phyloP scores from a whole-genome alignment of 2,113 vertebrate genomes.

The Isurus oxyrinchus region DNA sequence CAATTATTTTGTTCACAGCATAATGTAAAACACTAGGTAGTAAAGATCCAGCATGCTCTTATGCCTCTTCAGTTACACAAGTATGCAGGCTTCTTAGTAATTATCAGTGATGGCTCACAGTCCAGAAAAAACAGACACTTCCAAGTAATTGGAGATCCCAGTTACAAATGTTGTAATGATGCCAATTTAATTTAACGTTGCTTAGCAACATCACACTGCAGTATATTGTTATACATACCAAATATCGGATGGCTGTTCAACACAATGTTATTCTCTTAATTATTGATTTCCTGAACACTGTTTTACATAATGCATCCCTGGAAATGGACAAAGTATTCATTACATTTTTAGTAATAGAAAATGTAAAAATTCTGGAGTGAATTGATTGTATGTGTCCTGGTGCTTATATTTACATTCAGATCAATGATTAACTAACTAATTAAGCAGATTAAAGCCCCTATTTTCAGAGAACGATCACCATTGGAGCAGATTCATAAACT shows the following conservation, averaged over 20 bases:
- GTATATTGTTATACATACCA: not conserved
- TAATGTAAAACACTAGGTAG: not conserved
- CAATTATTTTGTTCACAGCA: not conserved
- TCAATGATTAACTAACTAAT: not conserved
- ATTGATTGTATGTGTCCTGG: not conserved
- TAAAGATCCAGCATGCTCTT: not conserved
- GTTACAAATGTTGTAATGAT: not conserved
- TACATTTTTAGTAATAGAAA: not conserved
- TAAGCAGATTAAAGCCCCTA: not conserved
- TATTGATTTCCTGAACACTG: not conserved
- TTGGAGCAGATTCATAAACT: not conserved
- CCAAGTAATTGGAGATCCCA: constrained; percentile 19
- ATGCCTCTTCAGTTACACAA: not conserved
- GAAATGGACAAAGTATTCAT: not conserved
- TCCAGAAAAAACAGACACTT: constrained; percentile 14
- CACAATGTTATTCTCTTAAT: not conserved
- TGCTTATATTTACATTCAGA: not conserved
- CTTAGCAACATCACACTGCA: constrained; percentile 27
- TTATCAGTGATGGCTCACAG: not conserved
- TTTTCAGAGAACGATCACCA: not conserved
- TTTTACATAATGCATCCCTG: not conserved
- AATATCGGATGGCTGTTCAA: not conserved
- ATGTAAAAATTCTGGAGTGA: not conserved
- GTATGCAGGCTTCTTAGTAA: not conserved
- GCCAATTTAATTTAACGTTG: not conserved